These are phyloP conservation scores for Argyresthia albistria DNA, from an alignment of 2,888 invertebrate genomes.

Conservation along the genomic window DNA sequence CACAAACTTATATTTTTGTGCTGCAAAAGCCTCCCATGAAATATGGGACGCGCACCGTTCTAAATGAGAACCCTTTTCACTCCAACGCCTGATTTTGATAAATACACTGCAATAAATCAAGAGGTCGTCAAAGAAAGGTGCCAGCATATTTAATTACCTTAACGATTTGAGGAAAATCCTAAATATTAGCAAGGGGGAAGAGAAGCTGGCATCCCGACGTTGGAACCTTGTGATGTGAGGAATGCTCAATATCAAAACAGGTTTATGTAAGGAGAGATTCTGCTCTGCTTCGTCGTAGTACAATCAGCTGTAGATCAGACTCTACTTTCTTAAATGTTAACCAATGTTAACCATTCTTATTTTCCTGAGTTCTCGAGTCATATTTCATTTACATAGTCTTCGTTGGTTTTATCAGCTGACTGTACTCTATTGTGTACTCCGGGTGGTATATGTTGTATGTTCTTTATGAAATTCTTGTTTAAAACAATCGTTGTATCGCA, in stretches of 20 bases:
- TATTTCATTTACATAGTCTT: too few relatives aligned
- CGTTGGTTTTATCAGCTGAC: too few relatives aligned
- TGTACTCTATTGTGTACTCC: too few relatives aligned
- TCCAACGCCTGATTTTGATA: too few relatives aligned
- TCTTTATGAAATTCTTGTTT: slow-evolving; percentile 3
- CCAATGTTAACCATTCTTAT: too few relatives aligned
- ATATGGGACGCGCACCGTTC: too few relatives aligned
- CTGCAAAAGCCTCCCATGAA: too few relatives aligned
- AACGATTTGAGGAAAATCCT: neutral
- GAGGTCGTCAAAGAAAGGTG: neutral
- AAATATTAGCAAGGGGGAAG: neutral
- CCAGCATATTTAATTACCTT: neutral
- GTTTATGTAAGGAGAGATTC: neutral
- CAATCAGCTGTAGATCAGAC: neutral
- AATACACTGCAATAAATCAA: neutral
- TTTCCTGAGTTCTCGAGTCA: too few relatives aligned
- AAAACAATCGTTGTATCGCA: slow-evolving; percentile 1
- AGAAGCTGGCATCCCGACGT: neutral
- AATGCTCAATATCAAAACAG: slow-evolving; percentile 3
- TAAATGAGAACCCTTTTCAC: too few relatives aligned
- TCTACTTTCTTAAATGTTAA: too few relatives aligned
- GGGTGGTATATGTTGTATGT: neutral
- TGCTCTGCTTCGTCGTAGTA: neutral
- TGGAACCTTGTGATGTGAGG: neutral
- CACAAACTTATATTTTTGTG: too few relatives aligned